Evolutionary conservation across 2,113 vertebrate genomes (phyloP).

Genomic region (Thinocorus orbignyianus): DNA sequence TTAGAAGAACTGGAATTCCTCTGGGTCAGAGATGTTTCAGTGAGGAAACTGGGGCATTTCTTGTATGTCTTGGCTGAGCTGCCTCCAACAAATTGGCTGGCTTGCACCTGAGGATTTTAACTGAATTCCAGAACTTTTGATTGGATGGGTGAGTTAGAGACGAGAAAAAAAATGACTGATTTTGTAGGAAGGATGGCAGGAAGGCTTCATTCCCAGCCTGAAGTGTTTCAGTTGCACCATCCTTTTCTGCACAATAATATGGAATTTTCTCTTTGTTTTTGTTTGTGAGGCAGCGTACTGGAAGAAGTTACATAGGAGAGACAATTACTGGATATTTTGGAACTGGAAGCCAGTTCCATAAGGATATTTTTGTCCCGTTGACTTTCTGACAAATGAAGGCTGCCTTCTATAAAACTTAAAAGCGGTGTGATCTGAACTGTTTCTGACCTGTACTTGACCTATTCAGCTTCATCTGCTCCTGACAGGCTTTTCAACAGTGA

Average conservation of each 20-base stretch:
- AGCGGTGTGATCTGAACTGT: constrained; percentile 36
- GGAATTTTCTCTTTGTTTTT: not conserved
- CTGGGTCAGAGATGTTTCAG: not conserved
- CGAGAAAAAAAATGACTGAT: not conserved
- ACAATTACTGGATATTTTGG: constrained; percentile 6
- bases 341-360: not conserved
- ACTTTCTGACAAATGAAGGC: constrained; percentile 49
- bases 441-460: constrained; percentile 69
- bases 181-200: not conserved
- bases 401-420: constrained; percentile 68
- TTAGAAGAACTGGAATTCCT: not conserved
- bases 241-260: not conserved
- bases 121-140: not conserved
- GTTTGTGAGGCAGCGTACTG: not conserved
- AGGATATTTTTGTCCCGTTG: constrained; percentile 20
- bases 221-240: not conserved
- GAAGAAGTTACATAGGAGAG: not conserved
- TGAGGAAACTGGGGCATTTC: not conserved
- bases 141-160: not conserved
- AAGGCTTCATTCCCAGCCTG: not conserved
- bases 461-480: constrained; percentile 59
- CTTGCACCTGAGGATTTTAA: not conserved
- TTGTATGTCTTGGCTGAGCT: not conserved
- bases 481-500: constrained; percentile 66
- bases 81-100: not conserved